Conservation (phyloP, 2,797 vertebrate genomes). For the Buphagus erythrorhynchus region DNA sequence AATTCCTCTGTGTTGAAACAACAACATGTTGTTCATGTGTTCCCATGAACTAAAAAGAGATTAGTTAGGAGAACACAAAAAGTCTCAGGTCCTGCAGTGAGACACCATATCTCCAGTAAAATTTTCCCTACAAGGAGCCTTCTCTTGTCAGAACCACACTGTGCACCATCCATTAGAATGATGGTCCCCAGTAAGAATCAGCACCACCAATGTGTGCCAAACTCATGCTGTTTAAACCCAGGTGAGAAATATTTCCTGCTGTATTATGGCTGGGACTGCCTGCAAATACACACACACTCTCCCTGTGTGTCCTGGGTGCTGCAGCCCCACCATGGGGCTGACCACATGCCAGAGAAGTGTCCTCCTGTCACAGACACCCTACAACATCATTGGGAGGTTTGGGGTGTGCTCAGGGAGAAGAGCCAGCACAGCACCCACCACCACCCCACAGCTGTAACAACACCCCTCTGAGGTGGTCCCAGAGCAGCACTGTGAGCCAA, state of each 20-base stretch:
- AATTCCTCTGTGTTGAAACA: neutral
- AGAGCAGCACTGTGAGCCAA: neutral
- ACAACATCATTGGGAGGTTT: rapidly evolving
- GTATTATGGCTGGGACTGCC: neutral
- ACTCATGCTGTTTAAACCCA: neutral
- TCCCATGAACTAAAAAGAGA: neutral
- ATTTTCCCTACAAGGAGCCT: neutral
- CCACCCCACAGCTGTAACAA: neutral
- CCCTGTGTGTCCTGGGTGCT: neutral
- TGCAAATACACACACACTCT: neutral
- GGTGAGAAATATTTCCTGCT: neutral
- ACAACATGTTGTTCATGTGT: too few relatives aligned
- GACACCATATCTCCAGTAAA: neutral
- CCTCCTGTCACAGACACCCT: neutral
- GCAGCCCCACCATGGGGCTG: rapidly evolving
- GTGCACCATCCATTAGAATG: neutral
- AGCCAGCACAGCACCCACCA: neutral
- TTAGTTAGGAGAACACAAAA: neutral
- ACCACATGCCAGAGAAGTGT: neutral
- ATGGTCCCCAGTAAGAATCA: rapidly evolving
- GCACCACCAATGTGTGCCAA: neutral
- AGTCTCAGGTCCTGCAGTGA: neutral
- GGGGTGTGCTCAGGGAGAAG: neutral
- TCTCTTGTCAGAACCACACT: neutral
- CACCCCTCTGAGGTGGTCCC: neutral